Evolutionary conservation across 2,113 vertebrate genomes (phyloP).

Genomic region (Erythrolamprus reginae): DNA sequence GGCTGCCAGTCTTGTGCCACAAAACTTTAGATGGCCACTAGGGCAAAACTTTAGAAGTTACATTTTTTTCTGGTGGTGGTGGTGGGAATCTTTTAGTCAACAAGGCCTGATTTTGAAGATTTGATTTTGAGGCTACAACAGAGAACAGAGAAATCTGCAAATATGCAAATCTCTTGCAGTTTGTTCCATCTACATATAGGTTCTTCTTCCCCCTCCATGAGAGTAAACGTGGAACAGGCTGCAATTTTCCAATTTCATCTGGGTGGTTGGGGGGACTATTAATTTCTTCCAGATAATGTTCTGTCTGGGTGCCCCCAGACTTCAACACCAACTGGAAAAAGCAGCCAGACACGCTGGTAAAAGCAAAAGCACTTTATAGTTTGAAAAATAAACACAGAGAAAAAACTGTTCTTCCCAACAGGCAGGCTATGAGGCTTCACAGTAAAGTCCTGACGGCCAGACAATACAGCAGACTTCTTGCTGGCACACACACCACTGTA

Average conservation of each 20-base stretch:
- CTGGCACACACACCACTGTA: no score
- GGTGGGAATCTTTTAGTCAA: not conserved
- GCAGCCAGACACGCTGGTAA: no score
- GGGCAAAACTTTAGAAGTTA: not conserved
- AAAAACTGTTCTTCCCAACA: no score
- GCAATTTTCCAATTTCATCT: not conserved
- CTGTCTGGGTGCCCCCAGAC: no score
- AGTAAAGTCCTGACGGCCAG: no score
- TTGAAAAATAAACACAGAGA: no score
- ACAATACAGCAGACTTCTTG: no score
- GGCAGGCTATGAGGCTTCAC: no score
- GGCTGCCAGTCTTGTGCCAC: not conserved
- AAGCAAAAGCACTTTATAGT: no score
- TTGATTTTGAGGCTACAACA: not conserved
- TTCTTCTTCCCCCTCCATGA: not conserved
- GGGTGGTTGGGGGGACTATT: not conserved
- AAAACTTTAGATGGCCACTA: not conserved
- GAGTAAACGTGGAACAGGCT: not conserved
- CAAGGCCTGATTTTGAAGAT: not conserved
- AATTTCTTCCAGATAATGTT: no score
- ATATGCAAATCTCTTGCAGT: not conserved
- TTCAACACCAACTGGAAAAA: no score
- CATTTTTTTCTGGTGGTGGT: not conserved
- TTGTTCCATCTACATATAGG: not conserved
- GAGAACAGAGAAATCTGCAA: no score